Evolutionary conservation across 2,888 invertebrate species (phyloP), one percentile per base, ranked within the genome.

Genomic region (Xestia xanthographa): DNA sequence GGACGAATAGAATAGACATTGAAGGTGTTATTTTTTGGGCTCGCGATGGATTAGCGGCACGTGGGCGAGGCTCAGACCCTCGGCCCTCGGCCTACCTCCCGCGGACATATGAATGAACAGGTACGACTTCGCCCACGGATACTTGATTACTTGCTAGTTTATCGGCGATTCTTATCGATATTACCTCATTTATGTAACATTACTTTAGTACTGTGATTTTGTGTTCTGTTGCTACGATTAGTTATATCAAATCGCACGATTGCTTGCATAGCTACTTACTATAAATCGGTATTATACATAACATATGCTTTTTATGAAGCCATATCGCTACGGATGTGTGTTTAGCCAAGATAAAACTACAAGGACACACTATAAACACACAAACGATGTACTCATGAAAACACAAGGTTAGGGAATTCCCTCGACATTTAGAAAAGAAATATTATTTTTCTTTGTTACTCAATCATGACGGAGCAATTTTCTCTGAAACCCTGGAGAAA

Each of bases 101-200:
- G 83, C 75, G 65, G 81, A 79, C 80, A 88, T 87, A 89, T 93
- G 92, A 94, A 94, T 92, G 93, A 92, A 91, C 94, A 94, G 93
- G 93, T 94, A 92, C 85, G 87, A 80, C 89, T 84, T 89, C 91
- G 88, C 93, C 88, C 85, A 89, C 87, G 41, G 43, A 63, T 41
- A 83, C 79, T 88, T 88, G 89, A 90, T 91, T 63, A 83, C 77
- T 88, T 87, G 89, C 90, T 91, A 88, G 90, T 89, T 90, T 89
- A 91, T 86, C 85, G 83, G 76, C 53, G 71, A 79, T 86, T 84
- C 83, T 90, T 90, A 92, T 90, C 87, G 82, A 75, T 77, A 83
- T 85, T 84, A 79, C 79, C 82, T 83, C 77, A 84, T 88, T 84
- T 82, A 79, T 74, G 70, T 71, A 74, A 83, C 62, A 75, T 86